A percentile compares a stretch with the other conserved stretches of the same genome.
phyloP scores from a whole-genome alignment of 2,113 vertebrate genomes.

The Oreochromis spilurus region DNA sequence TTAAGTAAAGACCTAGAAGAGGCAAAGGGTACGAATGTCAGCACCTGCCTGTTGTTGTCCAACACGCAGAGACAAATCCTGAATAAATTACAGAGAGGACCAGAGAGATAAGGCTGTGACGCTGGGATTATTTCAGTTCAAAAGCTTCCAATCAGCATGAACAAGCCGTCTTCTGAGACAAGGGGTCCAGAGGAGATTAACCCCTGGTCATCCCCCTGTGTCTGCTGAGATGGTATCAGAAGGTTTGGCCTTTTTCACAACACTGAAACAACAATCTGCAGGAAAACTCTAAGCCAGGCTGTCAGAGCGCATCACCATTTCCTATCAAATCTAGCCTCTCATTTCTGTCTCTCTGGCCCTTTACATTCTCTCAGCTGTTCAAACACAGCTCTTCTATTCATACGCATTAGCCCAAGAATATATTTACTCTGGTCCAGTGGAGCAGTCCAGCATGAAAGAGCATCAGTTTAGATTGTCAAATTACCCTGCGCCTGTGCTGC shows the following conservation, averaged over 20 bases:
- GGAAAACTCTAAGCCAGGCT: background rate
- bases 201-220: background rate
- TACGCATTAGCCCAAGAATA: slow-evolving; percentile 77
- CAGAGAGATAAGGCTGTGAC: slow-evolving; percentile 14
- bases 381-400: slow-evolving; percentile 81
- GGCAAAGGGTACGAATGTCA: background rate
- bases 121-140: slow-evolving; percentile 14
- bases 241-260: background rate
- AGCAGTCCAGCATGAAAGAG: slow-evolving; percentile 82
- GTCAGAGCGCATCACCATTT: background rate
- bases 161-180: background rate
- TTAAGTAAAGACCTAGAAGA: background rate
- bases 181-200: slow-evolving; percentile 24
- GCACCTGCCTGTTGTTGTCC: slow-evolving; percentile 18
- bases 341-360: background rate
- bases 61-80: background rate
- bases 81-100: slow-evolving; percentile 19
- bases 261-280: background rate
- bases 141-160: slow-evolving; percentile 21
- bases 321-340: background rate
- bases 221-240: background rate
- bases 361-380: slow-evolving; percentile 75
- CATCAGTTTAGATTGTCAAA: slow-evolving; percentile 86
- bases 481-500: slow-evolving; percentile 68
- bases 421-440: slow-evolving; percentile 83